These are phyloP conservation scores for Aramus guarauna DNA, from an alignment of 2,113 vertebrate species.

Conservation along the genomic window DNA sequence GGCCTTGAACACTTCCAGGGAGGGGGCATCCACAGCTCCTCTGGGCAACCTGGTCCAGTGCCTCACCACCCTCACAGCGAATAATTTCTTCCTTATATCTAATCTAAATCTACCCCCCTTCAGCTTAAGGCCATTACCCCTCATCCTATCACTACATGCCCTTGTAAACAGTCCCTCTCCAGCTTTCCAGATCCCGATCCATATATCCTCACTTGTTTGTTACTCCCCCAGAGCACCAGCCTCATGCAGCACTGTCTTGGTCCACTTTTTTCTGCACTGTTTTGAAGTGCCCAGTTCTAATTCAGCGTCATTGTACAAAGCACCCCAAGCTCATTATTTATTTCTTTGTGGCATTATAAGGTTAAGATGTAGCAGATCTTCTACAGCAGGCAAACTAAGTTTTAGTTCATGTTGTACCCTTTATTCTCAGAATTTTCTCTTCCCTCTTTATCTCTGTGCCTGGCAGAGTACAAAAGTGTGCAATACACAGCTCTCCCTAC, in stretches of 20 bases:
- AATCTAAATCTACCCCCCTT: too few relatives aligned
- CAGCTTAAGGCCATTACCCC: too few relatives aligned
- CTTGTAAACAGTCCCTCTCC: too few relatives aligned
- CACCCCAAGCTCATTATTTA: neutral
- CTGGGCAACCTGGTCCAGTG: too few relatives aligned
- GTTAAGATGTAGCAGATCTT: neutral
- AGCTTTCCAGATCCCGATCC: fast-evolving
- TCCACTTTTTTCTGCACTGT: neutral
- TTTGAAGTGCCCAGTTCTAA: neutral
- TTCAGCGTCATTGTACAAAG: neutral
- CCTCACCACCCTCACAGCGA: too few relatives aligned
- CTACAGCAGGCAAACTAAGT: neutral
- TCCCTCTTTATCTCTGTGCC: neutral
- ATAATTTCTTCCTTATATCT: too few relatives aligned
- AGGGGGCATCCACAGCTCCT: too few relatives aligned
- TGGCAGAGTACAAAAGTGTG: neutral
- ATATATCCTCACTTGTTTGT: neutral
- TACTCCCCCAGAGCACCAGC: neutral
- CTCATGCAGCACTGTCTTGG: neutral
- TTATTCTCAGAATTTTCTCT: neutral
- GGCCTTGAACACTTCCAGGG: too few relatives aligned
- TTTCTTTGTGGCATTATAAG: neutral
- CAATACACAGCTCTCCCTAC: neutral
- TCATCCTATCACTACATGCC: too few relatives aligned
- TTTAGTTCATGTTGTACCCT: neutral